A percentile compares a stretch with the other conserved stretches of the same genome.
Conservation (phyloP, 1,140 invertebrate genomes). For the Euborellia annulipes region DNA sequence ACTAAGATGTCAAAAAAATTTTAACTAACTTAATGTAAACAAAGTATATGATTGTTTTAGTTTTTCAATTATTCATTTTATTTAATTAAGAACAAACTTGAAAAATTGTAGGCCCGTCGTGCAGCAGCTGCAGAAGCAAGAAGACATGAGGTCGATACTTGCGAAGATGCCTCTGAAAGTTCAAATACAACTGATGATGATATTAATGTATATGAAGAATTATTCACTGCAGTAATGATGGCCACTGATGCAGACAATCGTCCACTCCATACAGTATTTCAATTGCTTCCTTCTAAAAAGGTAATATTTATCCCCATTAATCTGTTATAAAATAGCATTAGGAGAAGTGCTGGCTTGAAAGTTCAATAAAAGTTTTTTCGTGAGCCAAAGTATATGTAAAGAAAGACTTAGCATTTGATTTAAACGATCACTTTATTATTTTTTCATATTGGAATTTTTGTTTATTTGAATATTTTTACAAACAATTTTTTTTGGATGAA, state of each 20-base stretch:
- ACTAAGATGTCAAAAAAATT: too few relatives aligned
- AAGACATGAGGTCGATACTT: slow-evolving; percentile 31
- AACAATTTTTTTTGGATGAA: neutral
- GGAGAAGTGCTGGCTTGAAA: too few relatives aligned
- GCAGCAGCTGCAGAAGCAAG: slow-evolving; percentile 22
- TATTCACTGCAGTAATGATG: slow-evolving; percentile 67
- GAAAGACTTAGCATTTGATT: too few relatives aligned
- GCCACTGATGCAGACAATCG: slow-evolving; percentile 62
- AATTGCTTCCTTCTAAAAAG: slow-evolving; percentile 77
- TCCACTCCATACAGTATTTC: slow-evolving; percentile 66
- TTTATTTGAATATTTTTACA: too few relatives aligned
- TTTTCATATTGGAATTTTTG: too few relatives aligned
- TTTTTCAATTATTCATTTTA: neutral
- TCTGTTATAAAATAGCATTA: neutral
- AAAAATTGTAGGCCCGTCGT: slow-evolving; percentile 29
- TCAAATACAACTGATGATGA: slow-evolving; percentile 55
- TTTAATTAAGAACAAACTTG: too few relatives aligned
- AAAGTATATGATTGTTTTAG: neutral
- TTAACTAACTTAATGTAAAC: slow-evolving; percentile 4
- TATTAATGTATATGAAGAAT: slow-evolving; percentile 52
- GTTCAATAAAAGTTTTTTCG: too few relatives aligned
- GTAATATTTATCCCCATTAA: slow-evolving; percentile 23
- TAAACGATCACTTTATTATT: too few relatives aligned
- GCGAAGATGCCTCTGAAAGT: slow-evolving; percentile 49
- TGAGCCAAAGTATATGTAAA: too few relatives aligned